Percentiles rank a stretch among this genome's conserved stretches.
phyloP scores from a whole-genome alignment of 2,888 invertebrate species.

The Rambutsinella grinnellia region DNA sequence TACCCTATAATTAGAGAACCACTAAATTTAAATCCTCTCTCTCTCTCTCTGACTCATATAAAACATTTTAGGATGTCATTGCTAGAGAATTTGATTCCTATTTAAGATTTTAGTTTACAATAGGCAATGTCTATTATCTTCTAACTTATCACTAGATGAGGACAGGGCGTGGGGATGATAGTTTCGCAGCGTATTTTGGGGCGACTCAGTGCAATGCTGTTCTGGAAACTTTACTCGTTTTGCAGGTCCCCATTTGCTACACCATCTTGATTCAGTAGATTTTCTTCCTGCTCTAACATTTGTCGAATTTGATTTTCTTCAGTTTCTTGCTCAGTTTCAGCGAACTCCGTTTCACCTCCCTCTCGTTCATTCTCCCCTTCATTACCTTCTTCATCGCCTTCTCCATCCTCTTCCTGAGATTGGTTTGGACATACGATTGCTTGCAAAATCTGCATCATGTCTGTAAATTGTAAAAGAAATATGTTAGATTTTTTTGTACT shows the following conservation, averaged over 20 bases:
- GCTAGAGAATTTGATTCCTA: no score
- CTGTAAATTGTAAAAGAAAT: slow-evolving; percentile 9
- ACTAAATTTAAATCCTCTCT: neutral
- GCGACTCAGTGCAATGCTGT: no score
- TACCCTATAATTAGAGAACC: neutral
- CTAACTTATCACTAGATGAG: no score
- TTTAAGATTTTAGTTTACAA: no score
- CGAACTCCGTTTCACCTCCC: slow-evolving; percentile 44
- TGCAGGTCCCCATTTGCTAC: no score
- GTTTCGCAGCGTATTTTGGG: no score
- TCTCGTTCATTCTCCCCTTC: slow-evolving; percentile 48
- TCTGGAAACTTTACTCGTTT: no score
- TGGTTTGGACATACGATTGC: slow-evolving; percentile 64
- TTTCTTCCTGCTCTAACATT: slow-evolving; percentile 59
- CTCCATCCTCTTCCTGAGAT: slow-evolving; percentile 51
- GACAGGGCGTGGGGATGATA: no score
- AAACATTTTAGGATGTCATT: neutral
- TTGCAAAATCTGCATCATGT: slow-evolving; percentile 66
- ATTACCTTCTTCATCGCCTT: slow-evolving; percentile 43
- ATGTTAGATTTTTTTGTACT: neutral
- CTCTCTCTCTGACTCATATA: neutral
- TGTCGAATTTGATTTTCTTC: slow-evolving; percentile 58
- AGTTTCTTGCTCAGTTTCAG: slow-evolving; percentile 49
- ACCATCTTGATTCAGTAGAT: no score
- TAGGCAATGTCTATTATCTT: no score